Base-by-base conservation (phyloP, 2,797 vertebrate genomes). In the Poecilia gillii region DNA sequence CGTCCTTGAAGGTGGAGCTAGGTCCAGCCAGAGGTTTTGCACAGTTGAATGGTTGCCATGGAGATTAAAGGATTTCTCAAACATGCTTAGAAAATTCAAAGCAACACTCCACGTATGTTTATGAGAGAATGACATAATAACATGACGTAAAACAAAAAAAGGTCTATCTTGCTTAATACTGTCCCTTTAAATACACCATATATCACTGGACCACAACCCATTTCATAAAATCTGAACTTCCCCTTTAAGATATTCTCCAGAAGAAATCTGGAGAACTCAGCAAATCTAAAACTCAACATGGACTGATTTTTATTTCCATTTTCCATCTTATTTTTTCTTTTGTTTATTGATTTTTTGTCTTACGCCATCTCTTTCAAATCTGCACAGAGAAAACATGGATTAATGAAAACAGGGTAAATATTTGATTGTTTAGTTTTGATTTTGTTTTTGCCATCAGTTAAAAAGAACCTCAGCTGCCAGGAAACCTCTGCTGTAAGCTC, bases 311-410 rank as follows among this genome's bases (percentile, higher is more conserved):
- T 59, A 25, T 9, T 53, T 53, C 51, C 57, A 85, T 79, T 72
- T 78, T 59, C 53, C 23, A 51, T 83, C 36, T 55, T 78, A 1
- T 59, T 51, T 78, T 82, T 36, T 45, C 9, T 51, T 75, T n/a
- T 45, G 46, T 51, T 70, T 70, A 43, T n/a, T 70, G 8, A 70
- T 13, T 13, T 43, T 16, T 31, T 43, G 23, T 45, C 4, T 68
- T 41, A 41, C 1, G 20, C 4, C 39, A 20, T 4, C 4, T 41
- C 64, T 51, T 68, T 84, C 13, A 81, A 81, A 79, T n/a, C 79
- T 79, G 75, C 70, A 82, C 33, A 73, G 49, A 73, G 71, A 84
- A 79, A 82, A 84, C 78, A 47, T 47, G 77, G 81, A 85, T 86
- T 78, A 84, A 86, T 78, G 66, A 86, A 84, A 75, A 73, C 0